These are phyloP conservation scores for Microplitis manilae DNA, from an alignment of 2,888 invertebrate species.

Conservation along the genomic window DNA sequence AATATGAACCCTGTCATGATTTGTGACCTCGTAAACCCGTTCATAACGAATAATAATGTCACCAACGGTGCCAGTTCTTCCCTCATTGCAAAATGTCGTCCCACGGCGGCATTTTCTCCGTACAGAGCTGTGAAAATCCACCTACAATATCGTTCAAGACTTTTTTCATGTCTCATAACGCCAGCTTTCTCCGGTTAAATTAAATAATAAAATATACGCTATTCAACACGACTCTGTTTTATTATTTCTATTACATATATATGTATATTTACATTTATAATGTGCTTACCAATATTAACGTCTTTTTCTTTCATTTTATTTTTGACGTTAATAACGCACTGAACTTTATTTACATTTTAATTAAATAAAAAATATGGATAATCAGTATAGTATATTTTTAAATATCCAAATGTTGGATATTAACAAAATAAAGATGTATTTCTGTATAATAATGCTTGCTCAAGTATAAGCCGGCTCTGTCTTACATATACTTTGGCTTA, in stretches of 20 bases:
- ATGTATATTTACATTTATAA: background rate
- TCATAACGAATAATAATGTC: constrained; percentile 72
- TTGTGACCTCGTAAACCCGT: constrained; percentile 72
- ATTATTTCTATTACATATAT: constrained; percentile 34
- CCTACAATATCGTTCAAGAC: constrained; percentile 67
- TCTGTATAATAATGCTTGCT: too few species aligned
- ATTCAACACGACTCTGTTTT: constrained; percentile 35
- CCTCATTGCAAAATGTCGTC: constrained; percentile 27
- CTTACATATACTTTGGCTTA: too few species aligned
- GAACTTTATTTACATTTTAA: too few species aligned
- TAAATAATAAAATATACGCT: constrained; percentile 71
- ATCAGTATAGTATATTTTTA: too few species aligned
- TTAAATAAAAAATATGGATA: too few species aligned
- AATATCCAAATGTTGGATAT: too few species aligned
- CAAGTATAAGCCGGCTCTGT: too few species aligned
- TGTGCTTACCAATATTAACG: background rate
- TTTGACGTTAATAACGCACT: background rate
- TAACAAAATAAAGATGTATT: too few species aligned
- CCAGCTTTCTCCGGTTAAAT: constrained; percentile 62
- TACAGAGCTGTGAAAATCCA: constrained; percentile 24
- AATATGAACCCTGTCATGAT: constrained; percentile 72
- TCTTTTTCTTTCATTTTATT: background rate
- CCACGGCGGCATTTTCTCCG: constrained; percentile 27
- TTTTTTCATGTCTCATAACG: constrained; percentile 69
- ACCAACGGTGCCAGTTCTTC: constrained; percentile 57